These are phyloP conservation scores for Horisme vitalbata DNA, from an alignment of 2,888 invertebrate genomes.

Conservation along the genomic window DNA sequence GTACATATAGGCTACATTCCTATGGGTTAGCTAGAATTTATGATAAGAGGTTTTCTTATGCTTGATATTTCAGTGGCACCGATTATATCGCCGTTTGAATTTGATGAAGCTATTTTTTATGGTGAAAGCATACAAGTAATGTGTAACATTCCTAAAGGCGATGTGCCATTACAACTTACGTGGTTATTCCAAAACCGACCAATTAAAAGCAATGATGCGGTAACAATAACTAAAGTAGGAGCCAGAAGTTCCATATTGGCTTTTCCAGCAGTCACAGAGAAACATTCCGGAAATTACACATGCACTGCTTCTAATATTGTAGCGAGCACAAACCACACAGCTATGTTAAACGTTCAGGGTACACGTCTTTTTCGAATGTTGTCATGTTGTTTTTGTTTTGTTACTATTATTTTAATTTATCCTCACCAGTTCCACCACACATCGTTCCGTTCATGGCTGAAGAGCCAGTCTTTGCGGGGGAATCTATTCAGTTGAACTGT, in stretches of 20 bases:
- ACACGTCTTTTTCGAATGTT: constrained; percentile 55
- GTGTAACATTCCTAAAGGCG: constrained; percentile 86
- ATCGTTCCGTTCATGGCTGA: constrained; percentile 85
- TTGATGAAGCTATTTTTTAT: constrained; percentile 78
- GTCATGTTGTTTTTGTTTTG: constrained; percentile 42
- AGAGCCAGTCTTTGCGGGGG: constrained; percentile 85
- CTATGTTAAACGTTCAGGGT: constrained; percentile 86
- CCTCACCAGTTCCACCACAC: constrained; percentile 83
- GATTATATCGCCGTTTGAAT: constrained; percentile 83
- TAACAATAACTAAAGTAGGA: constrained; percentile 82
- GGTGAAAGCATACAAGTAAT: constrained; percentile 83
- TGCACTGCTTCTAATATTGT: constrained; percentile 88
- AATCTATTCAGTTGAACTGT: constrained; percentile 84
- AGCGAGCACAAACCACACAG: constrained; percentile 85
- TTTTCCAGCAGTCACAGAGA: constrained; percentile 85
- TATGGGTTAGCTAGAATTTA: constrained; percentile 4
- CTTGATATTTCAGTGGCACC: constrained; percentile 79
- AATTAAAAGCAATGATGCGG: constrained; percentile 62
- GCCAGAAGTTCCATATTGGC: constrained; percentile 84
- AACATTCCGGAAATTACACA: constrained; percentile 89
- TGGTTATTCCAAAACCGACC: constrained; percentile 87
- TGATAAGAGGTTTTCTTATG: constrained; percentile 14
- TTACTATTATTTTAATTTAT: constrained; percentile 48
- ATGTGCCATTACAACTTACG: constrained; percentile 86
- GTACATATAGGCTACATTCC: constrained; percentile 17